Evolutionary conservation across 2,797 vertebrate species (phyloP).

Genomic region (Columba guinea): DNA sequence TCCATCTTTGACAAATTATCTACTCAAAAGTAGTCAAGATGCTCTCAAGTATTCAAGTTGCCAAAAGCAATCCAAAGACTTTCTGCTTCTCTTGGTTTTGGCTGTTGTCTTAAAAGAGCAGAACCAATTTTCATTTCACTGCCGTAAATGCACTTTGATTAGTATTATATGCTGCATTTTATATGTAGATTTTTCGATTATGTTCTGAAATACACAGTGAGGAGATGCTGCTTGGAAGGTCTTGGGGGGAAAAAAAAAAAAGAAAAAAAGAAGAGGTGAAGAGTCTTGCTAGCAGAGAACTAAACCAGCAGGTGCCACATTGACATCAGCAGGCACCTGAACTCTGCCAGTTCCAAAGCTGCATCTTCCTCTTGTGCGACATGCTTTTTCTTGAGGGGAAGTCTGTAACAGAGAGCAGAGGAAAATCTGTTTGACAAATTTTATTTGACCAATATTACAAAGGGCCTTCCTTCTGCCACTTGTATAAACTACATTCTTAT

Average conservation of each 20-base stretch:
- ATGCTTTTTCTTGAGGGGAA: background rate
- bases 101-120: background rate
- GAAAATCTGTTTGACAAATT: background rate
- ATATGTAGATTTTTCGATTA: background rate
- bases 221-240: background rate
- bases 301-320: background rate
- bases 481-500: background rate
- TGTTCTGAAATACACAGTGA: background rate
- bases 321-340: background rate
- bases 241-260: background rate
- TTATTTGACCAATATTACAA: background rate
- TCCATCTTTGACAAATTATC: constrained; percentile 17
- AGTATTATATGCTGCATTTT: background rate
- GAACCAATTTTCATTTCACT: background rate
- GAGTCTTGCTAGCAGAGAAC: background rate
- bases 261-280: background rate
- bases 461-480: background rate
- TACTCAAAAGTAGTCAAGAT: constrained; percentile 6
- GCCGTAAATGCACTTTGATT: constrained; percentile 29
- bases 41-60: background rate
- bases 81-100: background rate
- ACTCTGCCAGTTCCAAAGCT: background rate
- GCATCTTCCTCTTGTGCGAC: background rate
- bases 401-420: background rate
- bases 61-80: background rate